Evolutionary conservation across 2,888 invertebrate species (phyloP).

Genomic region (Labia minor): DNA sequence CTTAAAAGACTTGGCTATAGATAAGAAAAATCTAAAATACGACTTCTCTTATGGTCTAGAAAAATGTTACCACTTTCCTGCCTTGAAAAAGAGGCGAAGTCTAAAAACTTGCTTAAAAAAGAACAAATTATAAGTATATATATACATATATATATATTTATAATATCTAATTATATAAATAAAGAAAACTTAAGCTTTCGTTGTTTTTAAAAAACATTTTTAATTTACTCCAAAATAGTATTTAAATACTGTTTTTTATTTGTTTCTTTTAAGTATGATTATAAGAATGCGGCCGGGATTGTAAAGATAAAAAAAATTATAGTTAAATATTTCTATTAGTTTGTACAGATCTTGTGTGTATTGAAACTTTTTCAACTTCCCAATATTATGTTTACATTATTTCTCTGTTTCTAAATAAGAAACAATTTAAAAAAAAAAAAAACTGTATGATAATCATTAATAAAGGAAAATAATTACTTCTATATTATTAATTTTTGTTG

Average conservation of each 20-base stretch:
- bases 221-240: not conserved
- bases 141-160: not conserved
- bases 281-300: slow-evolving; percentile 1
- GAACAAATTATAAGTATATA: not conserved
- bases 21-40: slow-evolving; percentile 7
- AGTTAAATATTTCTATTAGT: slow-evolving; percentile 1
- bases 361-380: not conserved
- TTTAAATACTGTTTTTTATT: not conserved
- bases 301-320: slow-evolving; percentile 5
- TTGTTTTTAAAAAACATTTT: not conserved
- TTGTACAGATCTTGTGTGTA: slow-evolving; percentile 3
- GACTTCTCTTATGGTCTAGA: slow-evolving; percentile 1
- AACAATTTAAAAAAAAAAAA: not conserved
- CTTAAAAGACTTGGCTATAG: not conserved
- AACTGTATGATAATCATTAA: slow-evolving; percentile 13
- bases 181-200: slow-evolving; percentile 6
- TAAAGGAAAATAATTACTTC: slow-evolving; percentile 6
- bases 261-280: not conserved
- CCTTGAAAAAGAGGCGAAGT: not conserved
- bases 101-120: slow-evolving; percentile 1
- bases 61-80: slow-evolving; percentile 1
- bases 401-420: slow-evolving; percentile 1
- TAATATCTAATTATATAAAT: slow-evolving; percentile 4
- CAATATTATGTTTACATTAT: slow-evolving; percentile 1
- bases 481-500: not conserved